Conservation (phyloP, 2,797 vertebrate species). For the Chrosomus eos region DNA sequence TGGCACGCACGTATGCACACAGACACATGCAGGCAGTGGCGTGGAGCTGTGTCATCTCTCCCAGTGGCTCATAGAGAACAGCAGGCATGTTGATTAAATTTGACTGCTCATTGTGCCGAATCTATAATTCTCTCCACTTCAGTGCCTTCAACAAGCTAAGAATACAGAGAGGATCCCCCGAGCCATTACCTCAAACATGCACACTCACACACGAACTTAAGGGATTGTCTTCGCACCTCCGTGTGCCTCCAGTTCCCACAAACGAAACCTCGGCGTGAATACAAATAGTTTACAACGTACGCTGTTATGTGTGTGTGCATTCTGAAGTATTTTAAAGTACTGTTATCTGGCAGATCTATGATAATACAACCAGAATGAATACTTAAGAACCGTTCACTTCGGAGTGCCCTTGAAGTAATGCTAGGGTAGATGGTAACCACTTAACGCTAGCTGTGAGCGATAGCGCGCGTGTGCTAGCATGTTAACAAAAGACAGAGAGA, state of each 20-base stretch:
- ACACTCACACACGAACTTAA: conserved; percentile 3
- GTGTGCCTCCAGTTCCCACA: not conserved
- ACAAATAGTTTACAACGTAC: not conserved
- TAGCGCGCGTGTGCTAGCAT: conserved; percentile 16
- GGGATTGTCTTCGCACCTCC: not conserved
- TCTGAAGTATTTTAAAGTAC: not conserved
- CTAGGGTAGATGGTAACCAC: conserved; percentile 36
- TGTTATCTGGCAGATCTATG: conserved; percentile 4
- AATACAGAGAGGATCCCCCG: conserved; percentile 46
- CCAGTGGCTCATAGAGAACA: conserved; percentile 46
- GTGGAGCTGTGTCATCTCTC: conserved; percentile 43
- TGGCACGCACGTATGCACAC: conserved; percentile 13
- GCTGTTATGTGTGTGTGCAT: not conserved
- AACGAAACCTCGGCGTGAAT: not conserved
- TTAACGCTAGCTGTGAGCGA: conserved; percentile 31
- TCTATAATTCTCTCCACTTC: conserved; percentile 56
- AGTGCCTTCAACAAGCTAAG: conserved; percentile 45
- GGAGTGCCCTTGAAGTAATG: conserved; percentile 40
- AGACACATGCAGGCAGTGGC: conserved; percentile 1
- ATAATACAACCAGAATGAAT: conserved; percentile 31
- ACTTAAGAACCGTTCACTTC: not conserved
- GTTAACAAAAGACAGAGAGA: conserved; percentile 43
- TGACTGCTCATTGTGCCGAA: conserved; percentile 58
- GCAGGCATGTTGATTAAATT: conserved; percentile 57
- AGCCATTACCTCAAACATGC: conserved; percentile 28